Conservation (phyloP, 2,797 vertebrate species). For the Sandelia bainsii region DNA sequence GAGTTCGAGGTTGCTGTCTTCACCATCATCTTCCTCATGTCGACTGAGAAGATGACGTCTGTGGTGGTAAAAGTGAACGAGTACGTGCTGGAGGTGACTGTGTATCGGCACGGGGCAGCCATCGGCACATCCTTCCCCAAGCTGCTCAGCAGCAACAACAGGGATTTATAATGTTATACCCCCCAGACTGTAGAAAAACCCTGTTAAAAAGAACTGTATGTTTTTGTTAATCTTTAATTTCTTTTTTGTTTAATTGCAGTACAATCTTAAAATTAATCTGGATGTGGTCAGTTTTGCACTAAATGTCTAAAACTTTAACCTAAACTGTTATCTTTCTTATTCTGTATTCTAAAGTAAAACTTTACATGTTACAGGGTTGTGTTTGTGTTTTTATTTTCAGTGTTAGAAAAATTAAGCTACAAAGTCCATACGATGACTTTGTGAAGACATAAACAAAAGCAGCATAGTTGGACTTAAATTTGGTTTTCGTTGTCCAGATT, state of each 20-base stretch:
- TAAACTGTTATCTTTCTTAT: neutral
- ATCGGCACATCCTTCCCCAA: conserved; percentile 89
- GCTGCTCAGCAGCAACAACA: conserved; percentile 84
- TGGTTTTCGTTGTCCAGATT: neutral
- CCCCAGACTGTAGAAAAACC: accelerated
- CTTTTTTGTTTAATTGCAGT: no score
- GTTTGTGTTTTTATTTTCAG: neutral
- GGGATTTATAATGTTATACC: conserved; percentile 60
- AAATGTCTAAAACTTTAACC: conserved; percentile 11
- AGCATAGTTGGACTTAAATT: neutral
- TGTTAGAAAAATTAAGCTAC: neutral
- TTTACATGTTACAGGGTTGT: conserved; percentile 6
- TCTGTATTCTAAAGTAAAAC: conserved; percentile 13
- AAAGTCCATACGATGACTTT: neutral
- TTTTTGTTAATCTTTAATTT: conserved; percentile 2
- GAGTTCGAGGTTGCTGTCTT: conserved; percentile 90
- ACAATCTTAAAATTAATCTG: conserved; percentile 12
- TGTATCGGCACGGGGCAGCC: conserved; percentile 79
- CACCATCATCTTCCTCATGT: conserved; percentile 86
- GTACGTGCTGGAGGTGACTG: conserved; percentile 84
- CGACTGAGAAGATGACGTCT: conserved; percentile 76
- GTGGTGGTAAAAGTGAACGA: conserved; percentile 83
- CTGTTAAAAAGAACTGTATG: neutral
- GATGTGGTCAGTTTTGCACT: conserved; percentile 47
- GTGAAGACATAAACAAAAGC: neutral